Base-by-base conservation (phyloP, 2,888 invertebrate genomes). In the Caenorhabditis imperialis region DNA sequence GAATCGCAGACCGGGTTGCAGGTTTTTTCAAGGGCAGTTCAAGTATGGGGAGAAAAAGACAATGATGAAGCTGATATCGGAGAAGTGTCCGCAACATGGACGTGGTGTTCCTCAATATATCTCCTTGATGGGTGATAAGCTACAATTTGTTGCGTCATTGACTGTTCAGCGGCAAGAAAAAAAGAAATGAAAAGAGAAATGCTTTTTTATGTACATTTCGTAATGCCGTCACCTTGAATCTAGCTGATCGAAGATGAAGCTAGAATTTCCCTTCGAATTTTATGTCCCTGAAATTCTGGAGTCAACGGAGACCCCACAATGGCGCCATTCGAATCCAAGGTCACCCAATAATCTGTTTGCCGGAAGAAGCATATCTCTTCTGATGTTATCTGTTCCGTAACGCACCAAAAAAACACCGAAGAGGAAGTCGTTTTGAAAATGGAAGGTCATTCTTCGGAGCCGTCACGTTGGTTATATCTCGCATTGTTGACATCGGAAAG, bases 21-120 rank as follows among this genome's bases (percentile, higher is more conserved):
- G 61, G n/a, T n/a, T 72, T 72, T 72, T 72, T 72, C 72, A 72
- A 72, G 72, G 72, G 72, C 72, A 72, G 63, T 57, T 51, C 44
- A 50, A 42, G 57, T 54, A 50, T 22, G 33, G 61, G 51, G 50
- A 35, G 42, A 48, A 30, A 30, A 6, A 30, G 30, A 30, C 8
- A n/a, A 23, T 38, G 48, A 38, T 22, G 33, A 22, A 33, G n/a
- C n/a, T 14, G 42, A 25, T n/a, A n/a, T n/a, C n/a, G 67, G 30
- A 57, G 57, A 67, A 67, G 67, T 67, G 57, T 67, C 67, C 51
- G 57, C 33, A 67, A 57, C 55, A 42, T 57, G 50, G 50, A 58
- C 57, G 67, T 45, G 57, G 67, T 58, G 67, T 67, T 67, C 67
- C 57, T 50, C 44, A 30, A 57, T 67, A 25, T 37, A 57, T 67